Evolutionary conservation across 2,797 vertebrate genomes (phyloP).

Genomic region (Aphelocoma californica): DNA sequence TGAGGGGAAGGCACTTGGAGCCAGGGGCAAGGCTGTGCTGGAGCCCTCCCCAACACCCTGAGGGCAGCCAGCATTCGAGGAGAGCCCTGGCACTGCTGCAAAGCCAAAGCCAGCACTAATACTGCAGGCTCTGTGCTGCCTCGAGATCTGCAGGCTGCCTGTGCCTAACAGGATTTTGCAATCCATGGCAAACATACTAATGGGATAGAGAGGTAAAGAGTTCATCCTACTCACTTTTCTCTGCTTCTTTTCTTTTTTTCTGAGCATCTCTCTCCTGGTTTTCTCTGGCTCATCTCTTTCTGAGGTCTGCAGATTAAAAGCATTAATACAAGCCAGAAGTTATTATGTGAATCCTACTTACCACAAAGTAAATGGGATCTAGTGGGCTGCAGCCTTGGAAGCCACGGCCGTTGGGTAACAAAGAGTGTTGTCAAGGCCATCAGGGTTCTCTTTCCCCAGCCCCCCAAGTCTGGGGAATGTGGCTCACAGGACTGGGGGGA

Average conservation of each 20-base stretch:
- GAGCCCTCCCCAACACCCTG: background rate
- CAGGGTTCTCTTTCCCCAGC: background rate
- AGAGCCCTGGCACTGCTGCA: background rate
- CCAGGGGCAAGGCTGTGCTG: background rate
- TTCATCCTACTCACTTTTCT: slow-evolving; percentile 28
- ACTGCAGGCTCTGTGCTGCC: fast-evolving
- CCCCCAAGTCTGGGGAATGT: fast-evolving
- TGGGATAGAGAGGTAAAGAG: slow-evolving; percentile 49
- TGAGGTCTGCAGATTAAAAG: slow-evolving; percentile 19
- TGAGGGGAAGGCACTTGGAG: background rate
- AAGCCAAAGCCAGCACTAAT: background rate
- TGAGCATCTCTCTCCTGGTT: background rate
- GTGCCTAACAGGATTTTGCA: slow-evolving; percentile 5
- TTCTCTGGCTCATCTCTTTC: background rate
- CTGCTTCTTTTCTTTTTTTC: background rate
- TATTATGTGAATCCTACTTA: background rate
- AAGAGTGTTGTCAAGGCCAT: background rate
- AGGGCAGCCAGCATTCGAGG: background rate
- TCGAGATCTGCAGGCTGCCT: background rate
- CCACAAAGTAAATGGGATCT: background rate
- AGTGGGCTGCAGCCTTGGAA: background rate
- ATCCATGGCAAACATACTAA: background rate
- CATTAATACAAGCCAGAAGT: background rate
- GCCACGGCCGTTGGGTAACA: fast-evolving
- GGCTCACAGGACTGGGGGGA: background rate